Percentiles rank a stretch among this genome's conserved stretches.
Conservation (phyloP, 1,140 invertebrate genomes). For the Fragariocoptes setiger region DNA sequence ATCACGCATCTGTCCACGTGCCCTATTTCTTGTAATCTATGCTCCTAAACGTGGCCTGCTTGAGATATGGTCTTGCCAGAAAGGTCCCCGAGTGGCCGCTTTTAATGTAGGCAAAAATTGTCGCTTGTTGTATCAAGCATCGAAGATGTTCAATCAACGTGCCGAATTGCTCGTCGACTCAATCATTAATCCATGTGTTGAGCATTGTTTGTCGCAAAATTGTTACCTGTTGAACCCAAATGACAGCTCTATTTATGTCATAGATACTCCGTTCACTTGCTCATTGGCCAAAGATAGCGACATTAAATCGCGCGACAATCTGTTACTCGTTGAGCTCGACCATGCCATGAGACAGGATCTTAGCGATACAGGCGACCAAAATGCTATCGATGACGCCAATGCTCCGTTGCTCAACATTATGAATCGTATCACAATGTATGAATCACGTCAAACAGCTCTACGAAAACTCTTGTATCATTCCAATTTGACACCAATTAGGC, state of each 20-base stretch:
- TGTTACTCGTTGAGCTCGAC: background rate
- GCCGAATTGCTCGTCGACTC: background rate
- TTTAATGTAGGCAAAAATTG: slow-evolving; percentile 43
- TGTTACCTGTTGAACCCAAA: background rate
- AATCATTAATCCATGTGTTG: background rate
- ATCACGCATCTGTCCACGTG: slow-evolving; percentile 17
- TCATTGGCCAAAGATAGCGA: background rate
- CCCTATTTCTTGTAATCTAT: slow-evolving; percentile 51
- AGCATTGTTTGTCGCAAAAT: background rate
- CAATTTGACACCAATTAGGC: background rate
- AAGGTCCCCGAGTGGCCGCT: slow-evolving; percentile 52
- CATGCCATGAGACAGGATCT: background rate
- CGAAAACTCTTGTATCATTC: no score
- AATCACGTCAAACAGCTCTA: background rate
- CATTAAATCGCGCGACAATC: background rate
- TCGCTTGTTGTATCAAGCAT: slow-evolving; percentile 3
- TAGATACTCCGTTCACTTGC: background rate
- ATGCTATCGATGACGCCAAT: no score
- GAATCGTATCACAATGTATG: background rate
- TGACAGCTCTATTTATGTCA: background rate
- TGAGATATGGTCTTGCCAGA: slow-evolving; percentile 44
- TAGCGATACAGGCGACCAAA: no score
- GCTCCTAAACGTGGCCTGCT: slow-evolving; percentile 44
- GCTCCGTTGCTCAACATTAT: no score
- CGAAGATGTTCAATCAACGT: background rate